Evolutionary conservation across 2,797 vertebrate genomes (phyloP), one percentile per base, ranked within the genome.

Genomic region (Epinephelus awoara): DNA sequence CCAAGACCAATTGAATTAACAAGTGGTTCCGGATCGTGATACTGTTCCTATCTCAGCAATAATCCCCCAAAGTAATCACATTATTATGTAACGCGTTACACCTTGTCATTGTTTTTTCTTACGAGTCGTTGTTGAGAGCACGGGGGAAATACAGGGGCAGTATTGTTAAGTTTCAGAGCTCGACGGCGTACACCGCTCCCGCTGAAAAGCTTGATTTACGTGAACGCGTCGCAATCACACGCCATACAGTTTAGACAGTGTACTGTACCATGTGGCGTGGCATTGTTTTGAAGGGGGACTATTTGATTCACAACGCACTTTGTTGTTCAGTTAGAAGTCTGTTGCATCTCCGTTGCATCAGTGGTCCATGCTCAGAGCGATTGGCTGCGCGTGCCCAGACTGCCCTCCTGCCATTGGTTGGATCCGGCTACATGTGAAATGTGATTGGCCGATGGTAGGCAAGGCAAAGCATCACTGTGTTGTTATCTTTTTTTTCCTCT

Each of bases 281-380:
- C 34, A 29, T 88, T 83, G 79, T 90, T 90, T 90, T 67, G 86
- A 71, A 66, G 38, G 52, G 83, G 91, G 75, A 92, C 94, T 95
- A 92, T 90, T 94, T 94, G 86, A 93, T 93, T 92, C 88, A 84
- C 71, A 79, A 18, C 79, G 49, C 63, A 87, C 82, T 91, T 88
- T 91, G 93, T 93, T 92, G 90, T 93, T 92, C 86, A 80, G 91
- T 58, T 17, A 71, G 68, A 85, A 87, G 82, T 85, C 82, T 92
- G 92, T 96, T 96, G 95, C 96, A 95, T 92, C 85, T 87, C 89
- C 91, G 90, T 96, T 96, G 96, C 96, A 96, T 96, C 96, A 96
- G 95, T 93, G 92, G 75, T 88, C 67, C 74, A 77, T 55, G 77
- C 88, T 72, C 74, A 56, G 2, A 62, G 79, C 81, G 44, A 94